Evolutionary conservation across 2,888 invertebrate genomes (phyloP).

Genomic region (Adelphocoris suturalis): DNA sequence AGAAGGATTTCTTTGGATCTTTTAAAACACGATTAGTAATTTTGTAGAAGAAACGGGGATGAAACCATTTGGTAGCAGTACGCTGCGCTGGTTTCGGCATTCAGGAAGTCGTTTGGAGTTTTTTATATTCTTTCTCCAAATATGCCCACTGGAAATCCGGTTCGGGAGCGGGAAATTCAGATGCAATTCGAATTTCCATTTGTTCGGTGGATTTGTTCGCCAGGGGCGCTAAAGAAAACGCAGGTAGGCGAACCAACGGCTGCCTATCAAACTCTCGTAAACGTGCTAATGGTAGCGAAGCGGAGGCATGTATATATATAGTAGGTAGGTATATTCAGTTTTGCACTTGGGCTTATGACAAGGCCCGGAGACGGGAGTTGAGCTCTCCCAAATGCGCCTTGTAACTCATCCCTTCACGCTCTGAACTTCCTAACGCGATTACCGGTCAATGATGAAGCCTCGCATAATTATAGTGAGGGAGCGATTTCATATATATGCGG

Average conservation of each 20-base stretch:
- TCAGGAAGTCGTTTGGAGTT: too few relatives aligned
- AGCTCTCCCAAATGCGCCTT: too few relatives aligned
- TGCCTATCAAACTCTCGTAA: constrained; percentile 32
- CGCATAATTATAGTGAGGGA: not conserved
- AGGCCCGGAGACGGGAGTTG: too few relatives aligned
- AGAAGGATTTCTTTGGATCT: too few relatives aligned
- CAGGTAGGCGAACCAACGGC: not conserved
- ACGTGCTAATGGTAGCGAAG: constrained; percentile 7
- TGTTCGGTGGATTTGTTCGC: not conserved
- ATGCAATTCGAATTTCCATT: constrained; percentile 14
- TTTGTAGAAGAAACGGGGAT: too few relatives aligned
- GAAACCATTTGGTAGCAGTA: too few relatives aligned
- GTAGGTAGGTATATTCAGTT: not conserved
- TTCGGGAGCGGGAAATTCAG: not conserved
- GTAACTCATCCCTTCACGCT: not conserved
- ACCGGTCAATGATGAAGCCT: not conserved
- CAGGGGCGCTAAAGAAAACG: not conserved
- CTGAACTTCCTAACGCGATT: constrained; percentile 7
- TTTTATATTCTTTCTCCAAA: too few relatives aligned
- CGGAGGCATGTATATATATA: too few relatives aligned
- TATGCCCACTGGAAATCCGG: too few relatives aligned
- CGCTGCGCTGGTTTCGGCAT: too few relatives aligned
- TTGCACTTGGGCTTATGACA: not conserved
- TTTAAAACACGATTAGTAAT: too few relatives aligned
- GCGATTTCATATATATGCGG: constrained; percentile 31